A percentile compares a stretch with the other conserved stretches of the same genome.
Evolutionary conservation across 2,797 vertebrate genomes (phyloP).

Genomic region (Pogonophryne albipinna): DNA sequence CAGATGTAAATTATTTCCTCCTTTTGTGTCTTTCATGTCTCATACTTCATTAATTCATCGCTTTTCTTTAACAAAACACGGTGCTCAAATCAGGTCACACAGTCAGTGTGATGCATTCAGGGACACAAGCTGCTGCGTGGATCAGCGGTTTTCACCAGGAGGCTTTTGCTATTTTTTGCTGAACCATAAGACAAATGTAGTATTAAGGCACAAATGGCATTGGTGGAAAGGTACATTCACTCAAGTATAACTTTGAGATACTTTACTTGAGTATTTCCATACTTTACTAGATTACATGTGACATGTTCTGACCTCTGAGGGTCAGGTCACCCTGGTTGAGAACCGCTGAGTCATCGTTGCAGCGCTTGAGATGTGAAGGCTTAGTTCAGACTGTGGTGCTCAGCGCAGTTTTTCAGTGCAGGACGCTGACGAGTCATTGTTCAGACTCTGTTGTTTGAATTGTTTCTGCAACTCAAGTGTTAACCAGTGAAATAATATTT

Average conservation of each 20-base stretch:
- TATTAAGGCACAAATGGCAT: neutral
- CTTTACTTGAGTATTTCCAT: neutral
- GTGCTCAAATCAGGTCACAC: constrained; percentile 42
- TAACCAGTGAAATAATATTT: constrained; percentile 63
- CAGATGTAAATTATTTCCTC: neutral
- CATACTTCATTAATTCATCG: constrained; percentile 30
- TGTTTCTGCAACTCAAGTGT: constrained; percentile 43
- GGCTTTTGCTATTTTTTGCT: neutral
- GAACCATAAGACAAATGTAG: neutral
- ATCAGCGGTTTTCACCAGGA: constrained; percentile 20
- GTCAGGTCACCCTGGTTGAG: constrained; percentile 18
- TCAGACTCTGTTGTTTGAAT: constrained; percentile 39
- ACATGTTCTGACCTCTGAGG: neutral
- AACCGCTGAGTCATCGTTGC: constrained; percentile 15
- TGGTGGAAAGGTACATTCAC: neutral
- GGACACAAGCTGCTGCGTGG: constrained; percentile 32
- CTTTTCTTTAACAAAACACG: neutral
- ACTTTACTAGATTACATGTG: neutral
- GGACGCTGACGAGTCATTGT: constrained; percentile 73
- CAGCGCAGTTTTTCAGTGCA: constrained; percentile 71
- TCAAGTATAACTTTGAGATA: neutral
- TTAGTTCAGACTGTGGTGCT: constrained; percentile 10
- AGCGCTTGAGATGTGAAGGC: constrained; percentile 46
- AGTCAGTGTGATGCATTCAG: constrained; percentile 34
- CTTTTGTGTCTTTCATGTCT: neutral